These are phyloP conservation scores for Acropora yongei DNA, from an alignment of 64 coral and sea anemone genomes.

Conservation along the genomic window DNA sequence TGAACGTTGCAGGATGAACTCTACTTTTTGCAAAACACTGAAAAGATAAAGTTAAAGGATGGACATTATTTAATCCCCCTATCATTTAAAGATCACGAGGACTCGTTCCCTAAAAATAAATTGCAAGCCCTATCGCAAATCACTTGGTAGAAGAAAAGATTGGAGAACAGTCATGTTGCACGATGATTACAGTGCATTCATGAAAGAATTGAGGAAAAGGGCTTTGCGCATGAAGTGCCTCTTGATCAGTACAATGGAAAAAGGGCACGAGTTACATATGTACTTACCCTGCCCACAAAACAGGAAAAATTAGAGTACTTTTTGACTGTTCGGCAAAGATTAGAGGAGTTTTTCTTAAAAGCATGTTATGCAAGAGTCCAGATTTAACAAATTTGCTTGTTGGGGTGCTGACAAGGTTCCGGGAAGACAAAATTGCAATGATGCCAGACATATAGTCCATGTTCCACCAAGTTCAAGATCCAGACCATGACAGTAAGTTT, in stretches of 20 bases:
- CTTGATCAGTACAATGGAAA: background rate
- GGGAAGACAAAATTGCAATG: slow-evolving; percentile 2
- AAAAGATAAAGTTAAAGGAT: background rate
- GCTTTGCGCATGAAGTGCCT: background rate
- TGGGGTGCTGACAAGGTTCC: slow-evolving; percentile 29
- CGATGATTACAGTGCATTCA: background rate
- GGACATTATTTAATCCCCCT: slow-evolving; percentile 16
- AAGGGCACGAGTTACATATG: background rate
- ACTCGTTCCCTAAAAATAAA: slow-evolving; percentile 11
- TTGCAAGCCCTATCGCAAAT: background rate
- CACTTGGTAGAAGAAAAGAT: background rate
- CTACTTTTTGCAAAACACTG: background rate
- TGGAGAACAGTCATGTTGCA: background rate
- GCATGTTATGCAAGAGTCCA: background rate
- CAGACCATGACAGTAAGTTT: background rate
- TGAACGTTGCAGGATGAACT: slow-evolving; percentile 7
- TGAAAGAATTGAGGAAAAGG: background rate
- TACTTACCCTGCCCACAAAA: slow-evolving; percentile 1
- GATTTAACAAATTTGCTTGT: slow-evolving; percentile 27
- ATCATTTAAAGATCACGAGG: slow-evolving; percentile 7
- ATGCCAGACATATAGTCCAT: background rate
- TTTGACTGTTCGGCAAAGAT: slow-evolving; percentile 23
- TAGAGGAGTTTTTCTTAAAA: background rate
- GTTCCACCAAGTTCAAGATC: background rate
- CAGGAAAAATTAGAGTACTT: slow-evolving; percentile 4